These are phyloP conservation scores for Conopomorpha cramerella DNA, from an alignment of 1,140 invertebrate genomes.

Conservation along the genomic window DNA sequence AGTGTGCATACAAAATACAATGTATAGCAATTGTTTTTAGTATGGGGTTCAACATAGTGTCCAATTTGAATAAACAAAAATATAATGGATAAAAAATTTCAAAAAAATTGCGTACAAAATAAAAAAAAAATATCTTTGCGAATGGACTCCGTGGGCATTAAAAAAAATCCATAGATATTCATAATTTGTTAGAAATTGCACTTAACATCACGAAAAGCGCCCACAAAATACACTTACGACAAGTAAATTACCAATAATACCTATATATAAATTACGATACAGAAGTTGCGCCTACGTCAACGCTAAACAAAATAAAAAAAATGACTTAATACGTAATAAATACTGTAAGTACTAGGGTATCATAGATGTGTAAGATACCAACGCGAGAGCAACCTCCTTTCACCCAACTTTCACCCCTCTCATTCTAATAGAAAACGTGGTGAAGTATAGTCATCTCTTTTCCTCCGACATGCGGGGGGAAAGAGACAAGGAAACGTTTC, in stretches of 20 bases:
- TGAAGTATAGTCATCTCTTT: too few relatives aligned
- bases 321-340: slow-evolving; percentile 50
- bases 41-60: not conserved
- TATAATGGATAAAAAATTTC: not conserved
- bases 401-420: too few relatives aligned
- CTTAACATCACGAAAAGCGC: too few relatives aligned
- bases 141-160: not conserved
- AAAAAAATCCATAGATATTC: not conserved
- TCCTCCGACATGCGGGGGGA: not conserved
- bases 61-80: not conserved
- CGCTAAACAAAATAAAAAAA: slow-evolving; percentile 21
- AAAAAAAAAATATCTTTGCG: not conserved
- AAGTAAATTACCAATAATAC: too few relatives aligned
- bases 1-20: too few relatives aligned
- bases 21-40: not conserved
- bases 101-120: not conserved
- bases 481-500: slow-evolving; percentile 8
- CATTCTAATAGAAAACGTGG: too few relatives aligned
- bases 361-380: too few relatives aligned
- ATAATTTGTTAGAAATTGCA: not conserved
- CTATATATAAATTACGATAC: slow-evolving; percentile 16
- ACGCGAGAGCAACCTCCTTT: too few relatives aligned
- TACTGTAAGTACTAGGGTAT: slow-evolving; percentile 55
- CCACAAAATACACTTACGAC: too few relatives aligned
- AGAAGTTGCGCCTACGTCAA: slow-evolving; percentile 13